Base-by-base conservation (phyloP, 2,797 vertebrate genomes). In the Acestrorhynchus altus region DNA sequence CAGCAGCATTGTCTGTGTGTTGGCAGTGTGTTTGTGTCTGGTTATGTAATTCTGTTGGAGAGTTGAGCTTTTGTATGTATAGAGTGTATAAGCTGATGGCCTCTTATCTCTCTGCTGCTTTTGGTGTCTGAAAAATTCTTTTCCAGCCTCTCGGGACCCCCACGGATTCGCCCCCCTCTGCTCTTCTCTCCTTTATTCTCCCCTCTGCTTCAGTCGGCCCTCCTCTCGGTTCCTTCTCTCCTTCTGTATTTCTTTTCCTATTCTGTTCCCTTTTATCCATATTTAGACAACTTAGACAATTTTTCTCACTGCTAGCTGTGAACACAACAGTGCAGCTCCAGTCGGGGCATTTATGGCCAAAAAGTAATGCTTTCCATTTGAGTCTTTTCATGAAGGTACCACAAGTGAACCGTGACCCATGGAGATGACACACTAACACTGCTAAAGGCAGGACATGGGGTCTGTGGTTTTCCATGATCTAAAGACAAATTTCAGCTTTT, bases 51-150 rank as follows among this genome's bases (percentile, higher is more conserved):
- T 24, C 2, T 59, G 9, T 44, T 39, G 40, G 72, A 71, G 42
- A 31, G n/a, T 10, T 8, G 40, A 47, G 67, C 54, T 12, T 77
- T 68, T 24, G 54, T 40, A 31, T 49, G 40, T 52, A 61, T 77
- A 52, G 47, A 81, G 66, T 15, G n/a, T 28, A 28, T 74, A 70
- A 31, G 52, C 71, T 3, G 26, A 52, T 77, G 56, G 64, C 64
- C 28, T 77, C 64, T 69, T 64, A 72, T 72, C 40, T 52, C 35
- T 60, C 39, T 73, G 51, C 63, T 47, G 72, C 51, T 65, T 47
- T 86, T 79, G 85, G 56, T 47, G 81, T 67, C 72, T 86, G 68
- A 76, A 73, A 60, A 71, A 22, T 67, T 80, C 56, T 83, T 63
- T 81, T 79, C 86, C 80, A 74, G 74, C 61, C 63, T 35, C 51